Conservation (phyloP, 2,888 invertebrate species). For the Heliconius cydno region DNA sequence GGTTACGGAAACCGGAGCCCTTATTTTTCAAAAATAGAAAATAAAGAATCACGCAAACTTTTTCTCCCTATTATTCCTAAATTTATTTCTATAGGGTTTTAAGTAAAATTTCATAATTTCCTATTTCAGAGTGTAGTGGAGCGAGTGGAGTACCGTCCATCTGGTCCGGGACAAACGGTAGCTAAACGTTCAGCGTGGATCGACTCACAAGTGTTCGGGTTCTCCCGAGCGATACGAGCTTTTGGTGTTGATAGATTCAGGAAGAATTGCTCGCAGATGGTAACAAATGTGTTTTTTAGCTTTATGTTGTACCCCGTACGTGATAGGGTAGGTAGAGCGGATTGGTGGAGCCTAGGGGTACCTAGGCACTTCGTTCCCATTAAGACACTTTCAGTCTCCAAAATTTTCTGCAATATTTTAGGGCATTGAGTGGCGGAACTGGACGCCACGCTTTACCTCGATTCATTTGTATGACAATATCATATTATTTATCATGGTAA, state of each 20-base stretch:
- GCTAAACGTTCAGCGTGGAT: conserved; percentile 94
- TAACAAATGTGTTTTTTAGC: conserved; percentile 53
- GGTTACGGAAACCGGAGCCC: too few species aligned
- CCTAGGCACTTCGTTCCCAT: not conserved
- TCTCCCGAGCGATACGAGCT: conserved; percentile 93
- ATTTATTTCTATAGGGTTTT: too few species aligned
- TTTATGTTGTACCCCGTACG: too few species aligned
- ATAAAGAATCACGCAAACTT: too few species aligned
- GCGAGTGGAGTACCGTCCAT: conserved; percentile 91
- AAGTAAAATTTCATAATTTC: not conserved
- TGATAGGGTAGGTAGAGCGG: not conserved
- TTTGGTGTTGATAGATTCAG: conserved; percentile 95
- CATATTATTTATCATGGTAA: too few species aligned
- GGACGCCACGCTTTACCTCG: not conserved
- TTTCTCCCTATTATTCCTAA: too few species aligned
- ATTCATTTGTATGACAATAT: too few species aligned
- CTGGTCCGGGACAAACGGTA: conserved; percentile 89
- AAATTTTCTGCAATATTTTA: not conserved
- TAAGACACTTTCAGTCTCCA: not conserved
- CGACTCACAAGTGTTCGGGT: conserved; percentile 93
- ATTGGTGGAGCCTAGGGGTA: not conserved
- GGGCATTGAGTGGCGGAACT: not conserved
- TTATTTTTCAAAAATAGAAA: too few species aligned
- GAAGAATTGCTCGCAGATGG: conserved; percentile 92
- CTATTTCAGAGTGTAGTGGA: conserved; percentile 92